Evolutionary conservation across 92 coral and sea anemone genomes (phyloP), one percentile per base, ranked within the genome.

Genomic region (Micromussa lordhowensis): DNA sequence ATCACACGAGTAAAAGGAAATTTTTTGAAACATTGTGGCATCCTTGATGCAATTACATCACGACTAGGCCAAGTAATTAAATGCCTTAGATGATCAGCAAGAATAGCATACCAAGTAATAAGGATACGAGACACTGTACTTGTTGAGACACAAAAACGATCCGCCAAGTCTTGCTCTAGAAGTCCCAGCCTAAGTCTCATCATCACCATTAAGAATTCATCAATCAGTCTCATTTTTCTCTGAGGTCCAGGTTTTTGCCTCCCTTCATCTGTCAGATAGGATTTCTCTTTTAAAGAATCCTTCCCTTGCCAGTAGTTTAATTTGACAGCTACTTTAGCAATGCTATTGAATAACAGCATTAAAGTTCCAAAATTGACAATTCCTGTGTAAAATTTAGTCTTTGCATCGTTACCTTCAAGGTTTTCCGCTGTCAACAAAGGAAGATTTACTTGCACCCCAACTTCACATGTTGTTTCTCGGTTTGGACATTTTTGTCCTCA

Each of bases 341-440:
- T 49, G 79, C 82, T 77, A 53, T 58, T 79, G 63, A 85, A 90
- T 24, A 90, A 63, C 48, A 85, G 44, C 85, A 90, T 85, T 70
- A 85, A 90, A 31, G 93, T 85, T 74, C 89, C 93, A 90, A 75
- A 90, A 78, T 90, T 90, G 26, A 90, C 87, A 55, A 85, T 78
- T 79, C 93, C 87, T 34, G 90, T 90, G 80, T 85, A 90, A 90
- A 90, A 90, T 85, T 58, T 90, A 31, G 85, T 90, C 85, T 77
- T 79, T 34, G 44, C 48, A 38, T 79, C 69, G 57, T 80, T 74
- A 0, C 76, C 77, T 85, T 85, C 32, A 53, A 85, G 80, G 73
- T 85, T 78, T 73, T 85, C 87, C 22, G 92, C 92, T 30, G 84
- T 83, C 17, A 89, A 53, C 81, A 69, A 64, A 83, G 84, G 88